phyloP scores from a whole-genome alignment of 2,888 invertebrate species.

The Trichogramma dendrolimi region DNA sequence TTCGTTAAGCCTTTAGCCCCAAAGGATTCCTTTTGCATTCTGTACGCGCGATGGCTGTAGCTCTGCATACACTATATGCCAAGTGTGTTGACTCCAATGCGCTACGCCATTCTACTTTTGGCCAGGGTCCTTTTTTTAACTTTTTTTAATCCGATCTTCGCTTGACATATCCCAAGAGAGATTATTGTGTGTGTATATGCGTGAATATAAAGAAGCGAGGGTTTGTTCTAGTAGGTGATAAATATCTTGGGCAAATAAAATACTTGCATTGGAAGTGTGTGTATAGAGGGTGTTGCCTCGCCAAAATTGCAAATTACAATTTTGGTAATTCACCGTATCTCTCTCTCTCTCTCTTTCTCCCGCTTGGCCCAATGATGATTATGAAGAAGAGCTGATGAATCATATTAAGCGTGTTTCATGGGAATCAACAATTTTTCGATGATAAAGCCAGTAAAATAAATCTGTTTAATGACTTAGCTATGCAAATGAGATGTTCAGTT shows the following conservation, averaged over 20 bases:
- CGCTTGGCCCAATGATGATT: no score
- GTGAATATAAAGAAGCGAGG: conserved; percentile 3
- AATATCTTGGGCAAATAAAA: conserved; percentile 2
- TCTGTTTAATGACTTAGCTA: no score
- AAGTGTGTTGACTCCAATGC: conserved; percentile 11
- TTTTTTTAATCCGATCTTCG: conserved; percentile 14
- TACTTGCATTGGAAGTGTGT: not conserved
- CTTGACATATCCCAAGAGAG: not conserved
- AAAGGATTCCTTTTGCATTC: not conserved
- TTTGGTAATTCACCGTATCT: no score
- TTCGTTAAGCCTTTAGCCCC: conserved; percentile 26
- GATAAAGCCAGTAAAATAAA: no score
- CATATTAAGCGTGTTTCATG: no score
- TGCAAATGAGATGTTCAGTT: no score
- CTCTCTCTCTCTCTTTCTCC: no score
- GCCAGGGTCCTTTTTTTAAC: conserved; percentile 7
- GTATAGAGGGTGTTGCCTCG: no score
- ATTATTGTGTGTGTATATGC: not conserved
- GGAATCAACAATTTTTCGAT: no score
- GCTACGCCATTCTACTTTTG: conserved; percentile 12
- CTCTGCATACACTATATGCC: conserved; percentile 4
- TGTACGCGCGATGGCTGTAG: not conserved
- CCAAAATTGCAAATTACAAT: no score
- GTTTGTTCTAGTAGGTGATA: not conserved
- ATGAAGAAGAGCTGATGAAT: no score